phyloP scores from a whole-genome alignment of 1,140 invertebrate species.

The Ditylenchus dipsaci region DNA sequence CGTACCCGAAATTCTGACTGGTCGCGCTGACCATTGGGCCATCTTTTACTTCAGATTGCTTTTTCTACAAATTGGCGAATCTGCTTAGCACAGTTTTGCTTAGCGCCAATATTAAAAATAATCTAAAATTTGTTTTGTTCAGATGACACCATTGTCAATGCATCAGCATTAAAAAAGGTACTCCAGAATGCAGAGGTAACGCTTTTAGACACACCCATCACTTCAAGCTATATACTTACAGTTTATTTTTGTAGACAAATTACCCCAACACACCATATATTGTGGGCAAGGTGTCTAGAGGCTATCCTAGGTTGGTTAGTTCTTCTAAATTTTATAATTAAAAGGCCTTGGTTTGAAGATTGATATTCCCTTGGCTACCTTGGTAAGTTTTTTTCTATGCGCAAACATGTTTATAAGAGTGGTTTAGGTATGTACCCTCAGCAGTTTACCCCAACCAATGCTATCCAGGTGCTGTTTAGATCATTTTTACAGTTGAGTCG shows the following conservation, averaged over 20 bases:
- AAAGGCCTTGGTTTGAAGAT: neutral
- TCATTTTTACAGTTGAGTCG: constrained; percentile 13
- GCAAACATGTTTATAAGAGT: no score
- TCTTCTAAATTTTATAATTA: no score
- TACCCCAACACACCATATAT: neutral
- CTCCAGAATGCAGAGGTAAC: neutral
- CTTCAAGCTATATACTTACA: neutral
- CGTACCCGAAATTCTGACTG: no score
- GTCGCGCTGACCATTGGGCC: no score
- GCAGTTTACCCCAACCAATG: constrained; percentile 52
- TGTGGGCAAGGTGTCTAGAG: constrained; percentile 15
- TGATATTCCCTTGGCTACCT: constrained; percentile 54
- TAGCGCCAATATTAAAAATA: no score
- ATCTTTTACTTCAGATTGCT: no score
- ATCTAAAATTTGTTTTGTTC: no score
- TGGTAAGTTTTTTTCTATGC: constrained; percentile 29
- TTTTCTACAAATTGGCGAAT: no score
- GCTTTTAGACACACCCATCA: no score
- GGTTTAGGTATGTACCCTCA: constrained; percentile 37
- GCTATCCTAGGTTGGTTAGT: constrained; percentile 43
- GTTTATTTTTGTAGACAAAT: neutral
- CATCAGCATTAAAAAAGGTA: constrained; percentile 43
- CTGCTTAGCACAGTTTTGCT: no score
- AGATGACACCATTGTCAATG: constrained; percentile 57
- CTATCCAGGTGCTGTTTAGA: constrained; percentile 56